A percentile compares a stretch with the other conserved stretches of the same genome.
Conservation (phyloP, 2,113 vertebrate species). For the Seriola quinqueradiata region DNA sequence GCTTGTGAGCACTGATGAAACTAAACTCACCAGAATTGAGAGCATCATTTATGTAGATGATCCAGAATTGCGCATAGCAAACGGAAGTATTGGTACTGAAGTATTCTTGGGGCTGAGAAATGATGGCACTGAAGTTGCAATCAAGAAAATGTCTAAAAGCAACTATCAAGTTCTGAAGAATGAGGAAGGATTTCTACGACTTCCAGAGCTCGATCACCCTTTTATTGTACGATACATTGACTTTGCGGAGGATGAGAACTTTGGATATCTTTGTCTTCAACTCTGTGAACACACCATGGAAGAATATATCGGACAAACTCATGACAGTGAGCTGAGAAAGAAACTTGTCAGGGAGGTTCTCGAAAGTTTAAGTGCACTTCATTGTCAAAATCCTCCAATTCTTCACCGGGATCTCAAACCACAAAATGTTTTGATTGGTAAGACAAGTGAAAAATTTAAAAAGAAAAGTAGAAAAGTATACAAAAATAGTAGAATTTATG, state of each 20-base stretch:
- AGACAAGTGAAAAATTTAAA: background rate
- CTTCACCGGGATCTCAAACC: conserved; percentile 81
- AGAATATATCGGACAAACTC: conserved; percentile 55
- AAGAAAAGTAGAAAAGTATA: too few relatives aligned
- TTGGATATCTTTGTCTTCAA: conserved; percentile 80
- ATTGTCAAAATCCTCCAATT: conserved; percentile 50
- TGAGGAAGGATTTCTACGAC: conserved; percentile 63
- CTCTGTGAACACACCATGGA: conserved; percentile 82
- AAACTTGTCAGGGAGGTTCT: conserved; percentile 61
- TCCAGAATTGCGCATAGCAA: conserved; percentile 53
- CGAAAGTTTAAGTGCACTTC: conserved; percentile 65
- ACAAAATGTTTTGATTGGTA: conserved; percentile 81
- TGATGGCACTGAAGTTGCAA: conserved; percentile 73
- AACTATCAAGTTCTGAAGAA: conserved; percentile 71
- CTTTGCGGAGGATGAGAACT: conserved; percentile 63
- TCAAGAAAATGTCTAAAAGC: conserved; percentile 66
- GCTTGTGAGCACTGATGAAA: background rate
- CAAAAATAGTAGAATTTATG: background rate
- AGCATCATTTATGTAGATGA: conserved; percentile 45
- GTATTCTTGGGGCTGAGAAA: conserved; percentile 71
- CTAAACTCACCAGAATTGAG: conserved; percentile 3
- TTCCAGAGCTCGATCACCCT: conserved; percentile 58
- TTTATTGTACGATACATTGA: conserved; percentile 76
- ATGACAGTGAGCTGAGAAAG: background rate
- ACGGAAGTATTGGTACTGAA: conserved; percentile 69